Base-by-base conservation (phyloP, 1,140 invertebrate genomes). In the Cyclina sinensis region DNA sequence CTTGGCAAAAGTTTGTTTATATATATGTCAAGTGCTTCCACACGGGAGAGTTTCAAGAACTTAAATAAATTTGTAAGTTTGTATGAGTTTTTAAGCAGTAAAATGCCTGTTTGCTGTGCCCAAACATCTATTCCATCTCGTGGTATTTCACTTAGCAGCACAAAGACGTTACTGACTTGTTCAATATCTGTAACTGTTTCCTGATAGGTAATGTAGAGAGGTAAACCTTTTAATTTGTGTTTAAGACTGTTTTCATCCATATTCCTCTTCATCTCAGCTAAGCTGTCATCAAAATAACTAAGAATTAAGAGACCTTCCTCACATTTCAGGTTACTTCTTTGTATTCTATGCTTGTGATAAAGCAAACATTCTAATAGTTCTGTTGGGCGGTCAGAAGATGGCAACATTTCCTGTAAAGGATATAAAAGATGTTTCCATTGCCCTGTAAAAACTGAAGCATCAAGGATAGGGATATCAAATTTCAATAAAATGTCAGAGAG, bases 101-200 rank as follows among this genome's bases (percentile, higher is more conserved):
- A 35, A 35, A 54, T 48, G 16, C 24, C 54, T 7, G 48, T 35
- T 2, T 27, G 0, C 32, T 78, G 18, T 0, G 74, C 46, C 74
- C 74, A 78, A 18, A 57, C 46, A 21, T 54, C 1, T 18, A 54
- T 30, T 1, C 74, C 46, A 1, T 16, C 48, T 12, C 0, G 7
- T 7, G 74, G 74, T 32, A 78, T 78, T 12, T n/a, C 46, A 37
- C 18, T n/a, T 1, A 48, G 74, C 4, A 78, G 74, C 54, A 78
- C 24, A 18, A 51, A 11, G 0, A 51, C 46, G 5, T 78, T 27
- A 5, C 4, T 32, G 7, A 21, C 16, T 2, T 21, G 21, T 4
- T 14, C 21, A 51, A 78, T 7, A 12, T 46, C 4, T 32, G 46
- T 54, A 0, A 78, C 14, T 54, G 24, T 24, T 0, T 18, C 39